Conservation (phyloP, 2,888 invertebrate species). For the Hylaea fasciaria region DNA sequence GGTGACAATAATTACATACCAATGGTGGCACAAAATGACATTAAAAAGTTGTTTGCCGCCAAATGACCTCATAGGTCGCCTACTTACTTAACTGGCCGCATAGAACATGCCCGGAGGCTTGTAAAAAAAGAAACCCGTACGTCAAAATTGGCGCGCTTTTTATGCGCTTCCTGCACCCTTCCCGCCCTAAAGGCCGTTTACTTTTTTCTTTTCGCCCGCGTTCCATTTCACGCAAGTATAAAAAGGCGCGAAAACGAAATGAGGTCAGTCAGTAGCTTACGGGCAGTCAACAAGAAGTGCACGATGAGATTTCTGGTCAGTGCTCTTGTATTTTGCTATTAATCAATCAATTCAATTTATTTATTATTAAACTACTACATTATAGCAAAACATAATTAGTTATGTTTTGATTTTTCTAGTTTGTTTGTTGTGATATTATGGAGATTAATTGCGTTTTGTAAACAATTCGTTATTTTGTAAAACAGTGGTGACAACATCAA, state of each 20-base stretch:
- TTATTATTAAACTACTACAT: too few species aligned
- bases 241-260: conserved; percentile 69
- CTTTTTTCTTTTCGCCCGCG: conserved; percentile 67
- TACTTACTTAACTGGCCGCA: conserved; percentile 12
- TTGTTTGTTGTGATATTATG: background rate
- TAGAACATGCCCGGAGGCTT: conserved; percentile 34
- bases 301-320: conserved; percentile 83
- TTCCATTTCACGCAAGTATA: conserved; percentile 74
- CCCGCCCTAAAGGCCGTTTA: conserved; percentile 76
- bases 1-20: conserved; percentile 26
- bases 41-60: conserved; percentile 37
- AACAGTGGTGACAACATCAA: background rate
- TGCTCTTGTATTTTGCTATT: conserved; percentile 15
- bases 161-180: conserved; percentile 77
- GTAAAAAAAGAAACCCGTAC: conserved; percentile 21
- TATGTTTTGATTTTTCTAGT: too few species aligned
- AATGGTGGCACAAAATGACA: conserved; percentile 14
- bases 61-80: conserved; percentile 40
- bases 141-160: conserved; percentile 53
- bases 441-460: background rate
- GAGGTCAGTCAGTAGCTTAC: conserved; percentile 81
- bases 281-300: conserved; percentile 82
- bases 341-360: too few species aligned
- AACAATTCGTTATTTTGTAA: background rate
- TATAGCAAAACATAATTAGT: too few species aligned